Conservation (phyloP, 2,797 vertebrate species). For the Babyrousa celebensis region DNA sequence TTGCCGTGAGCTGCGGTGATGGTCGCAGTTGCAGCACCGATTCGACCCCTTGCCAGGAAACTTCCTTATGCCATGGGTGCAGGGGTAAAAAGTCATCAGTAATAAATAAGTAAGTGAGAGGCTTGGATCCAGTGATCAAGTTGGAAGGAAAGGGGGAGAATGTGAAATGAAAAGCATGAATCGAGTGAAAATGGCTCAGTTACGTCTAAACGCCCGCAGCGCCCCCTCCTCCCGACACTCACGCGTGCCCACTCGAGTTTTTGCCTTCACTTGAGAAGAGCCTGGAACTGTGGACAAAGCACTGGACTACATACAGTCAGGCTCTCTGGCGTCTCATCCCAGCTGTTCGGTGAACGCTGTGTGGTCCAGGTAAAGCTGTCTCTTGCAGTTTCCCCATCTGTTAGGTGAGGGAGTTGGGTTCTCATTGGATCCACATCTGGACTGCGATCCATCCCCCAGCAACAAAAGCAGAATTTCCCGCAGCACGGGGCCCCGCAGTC, state of each 20-base stretch:
- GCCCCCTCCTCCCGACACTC: no score
- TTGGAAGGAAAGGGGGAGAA: constrained; percentile 8
- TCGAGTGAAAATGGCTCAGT: constrained; percentile 1
- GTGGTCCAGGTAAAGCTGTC: neutral
- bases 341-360: neutral
- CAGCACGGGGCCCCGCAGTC: neutral
- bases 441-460: neutral
- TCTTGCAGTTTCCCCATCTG: constrained; percentile 22
- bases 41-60: no score
- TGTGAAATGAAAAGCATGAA: constrained; percentile 5
- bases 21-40: no score
- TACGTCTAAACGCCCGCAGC: neutral
- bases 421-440: neutral
- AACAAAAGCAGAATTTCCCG: neutral
- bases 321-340: neutral
- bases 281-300: neutral
- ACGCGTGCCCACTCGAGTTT: neutral
- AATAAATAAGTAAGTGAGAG: neutral
- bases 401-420: constrained; percentile 8
- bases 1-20: no score
- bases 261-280: neutral
- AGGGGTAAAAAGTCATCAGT: no score
- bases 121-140: neutral
- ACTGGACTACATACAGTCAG: neutral
- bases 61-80: no score